A percentile compares a stretch with the other conserved stretches of the same genome.
phyloP scores from a whole-genome alignment of 2,888 invertebrate species.

The Patella caerulea region DNA sequence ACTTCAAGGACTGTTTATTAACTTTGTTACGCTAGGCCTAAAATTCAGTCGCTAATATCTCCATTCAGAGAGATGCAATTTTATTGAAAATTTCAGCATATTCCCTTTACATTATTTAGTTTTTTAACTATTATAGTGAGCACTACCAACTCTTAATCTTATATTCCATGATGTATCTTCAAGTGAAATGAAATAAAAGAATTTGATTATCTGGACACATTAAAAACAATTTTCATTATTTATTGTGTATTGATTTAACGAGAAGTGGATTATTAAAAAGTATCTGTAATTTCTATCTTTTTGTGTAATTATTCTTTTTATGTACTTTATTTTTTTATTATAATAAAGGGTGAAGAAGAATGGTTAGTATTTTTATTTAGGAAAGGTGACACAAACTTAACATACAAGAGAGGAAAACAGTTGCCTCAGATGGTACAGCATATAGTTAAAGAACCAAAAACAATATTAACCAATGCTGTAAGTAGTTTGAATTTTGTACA shows the following conservation, averaged over 20 bases:
- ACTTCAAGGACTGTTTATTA: too few relatives aligned
- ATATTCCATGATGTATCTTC: too few relatives aligned
- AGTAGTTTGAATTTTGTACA: conserved; percentile 14
- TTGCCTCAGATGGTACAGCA: conserved; percentile 53
- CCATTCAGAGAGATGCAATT: too few relatives aligned
- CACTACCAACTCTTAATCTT: too few relatives aligned
- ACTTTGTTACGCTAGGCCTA: too few relatives aligned
- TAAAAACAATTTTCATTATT: too few relatives aligned
- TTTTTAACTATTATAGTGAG: too few relatives aligned
- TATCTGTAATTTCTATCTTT: not conserved
- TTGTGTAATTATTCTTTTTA: not conserved
- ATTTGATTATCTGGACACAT: too few relatives aligned
- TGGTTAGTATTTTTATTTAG: conserved; percentile 58
- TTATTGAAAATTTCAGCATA: too few relatives aligned
- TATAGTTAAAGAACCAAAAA: conserved; percentile 57
- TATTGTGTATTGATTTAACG: not conserved
- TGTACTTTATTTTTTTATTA: not conserved
- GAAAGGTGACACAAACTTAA: conserved; percentile 38
- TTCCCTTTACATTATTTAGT: too few relatives aligned
- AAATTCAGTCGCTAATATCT: too few relatives aligned
- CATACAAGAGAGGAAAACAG: conserved; percentile 41
- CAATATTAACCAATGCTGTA: conserved; percentile 52
- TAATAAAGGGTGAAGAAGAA: conserved; percentile 55
- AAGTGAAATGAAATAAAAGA: too few relatives aligned
- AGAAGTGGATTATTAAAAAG: not conserved